Conservation (phyloP, 2,888 invertebrate genomes). For the Cheilosia grossa region DNA sequence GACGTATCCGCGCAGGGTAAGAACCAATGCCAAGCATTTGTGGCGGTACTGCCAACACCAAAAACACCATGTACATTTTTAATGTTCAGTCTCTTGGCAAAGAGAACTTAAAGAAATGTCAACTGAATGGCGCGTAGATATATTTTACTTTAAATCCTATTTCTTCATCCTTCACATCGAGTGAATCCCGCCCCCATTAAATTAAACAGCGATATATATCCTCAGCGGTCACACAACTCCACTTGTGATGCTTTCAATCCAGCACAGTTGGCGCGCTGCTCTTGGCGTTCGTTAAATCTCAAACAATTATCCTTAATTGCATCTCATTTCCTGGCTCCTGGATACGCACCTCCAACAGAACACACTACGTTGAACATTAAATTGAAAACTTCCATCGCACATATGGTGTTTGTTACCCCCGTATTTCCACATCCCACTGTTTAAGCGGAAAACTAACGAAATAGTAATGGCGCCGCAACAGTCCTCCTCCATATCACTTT, state of each 20-base stretch:
- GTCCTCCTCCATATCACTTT: conserved; percentile 1
- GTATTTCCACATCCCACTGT: conserved; percentile 9
- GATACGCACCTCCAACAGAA: conserved; percentile 1
- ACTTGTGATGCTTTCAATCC: conserved; percentile 31
- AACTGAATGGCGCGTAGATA: too few species aligned
- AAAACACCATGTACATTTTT: too few species aligned
- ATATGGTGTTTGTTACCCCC: conserved; percentile 40
- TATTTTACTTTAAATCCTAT: too few species aligned
- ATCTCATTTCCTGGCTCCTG: conserved; percentile 37
- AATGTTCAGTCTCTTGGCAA: too few species aligned
- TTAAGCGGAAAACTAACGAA: conserved; percentile 51
- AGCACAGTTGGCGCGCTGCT: conserved; percentile 3
- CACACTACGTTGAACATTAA: conserved; percentile 26
- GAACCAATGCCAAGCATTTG: too few species aligned
- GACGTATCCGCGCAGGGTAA: too few species aligned
- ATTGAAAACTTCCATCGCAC: conserved; percentile 63
- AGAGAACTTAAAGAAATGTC: too few species aligned
- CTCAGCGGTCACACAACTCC: background rate
- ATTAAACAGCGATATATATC: background rate
- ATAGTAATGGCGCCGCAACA: conserved; percentile 12
- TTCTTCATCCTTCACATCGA: too few species aligned
- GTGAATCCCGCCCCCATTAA: background rate
- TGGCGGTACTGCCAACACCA: too few species aligned
- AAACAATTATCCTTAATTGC: conserved; percentile 55
- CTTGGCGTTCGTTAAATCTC: conserved; percentile 44